A percentile compares a stretch with the other conserved stretches of the same genome.
Evolutionary conservation across 53 echinoderm and acorn worm species (phyloP).

Genomic region (Echinarachnius parma): DNA sequence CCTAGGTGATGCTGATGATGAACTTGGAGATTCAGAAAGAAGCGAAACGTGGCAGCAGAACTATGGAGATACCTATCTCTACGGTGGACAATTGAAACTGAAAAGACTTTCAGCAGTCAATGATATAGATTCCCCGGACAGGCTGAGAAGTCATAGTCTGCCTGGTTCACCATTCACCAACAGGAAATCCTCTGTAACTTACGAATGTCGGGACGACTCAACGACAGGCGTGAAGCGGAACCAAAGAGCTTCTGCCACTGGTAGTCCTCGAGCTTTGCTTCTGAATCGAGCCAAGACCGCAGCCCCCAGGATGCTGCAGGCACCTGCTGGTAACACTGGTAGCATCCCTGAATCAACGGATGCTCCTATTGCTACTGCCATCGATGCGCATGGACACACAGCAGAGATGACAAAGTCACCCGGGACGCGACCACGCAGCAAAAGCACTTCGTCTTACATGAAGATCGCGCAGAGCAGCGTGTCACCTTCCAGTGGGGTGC

Average conservation of each 20-base stretch:
- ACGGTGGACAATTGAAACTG: too few relatives aligned
- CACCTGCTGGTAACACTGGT: too few relatives aligned
- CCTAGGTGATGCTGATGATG: too few relatives aligned
- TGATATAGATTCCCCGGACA: background rate
- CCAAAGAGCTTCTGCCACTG: too few relatives aligned
- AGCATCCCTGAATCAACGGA: background rate
- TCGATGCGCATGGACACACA: background rate
- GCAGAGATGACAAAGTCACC: too few relatives aligned
- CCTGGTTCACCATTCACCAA: background rate
- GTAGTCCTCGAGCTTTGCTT: background rate
- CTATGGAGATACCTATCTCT: too few relatives aligned
- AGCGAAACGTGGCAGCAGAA: too few relatives aligned
- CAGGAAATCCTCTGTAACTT: too few relatives aligned
- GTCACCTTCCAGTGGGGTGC: conserved; percentile 21
- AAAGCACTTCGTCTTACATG: conserved; percentile 21
- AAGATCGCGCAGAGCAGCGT: background rate
- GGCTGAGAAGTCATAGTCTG: conserved; percentile 8
- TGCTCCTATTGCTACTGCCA: background rate
- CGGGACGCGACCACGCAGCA: background rate
- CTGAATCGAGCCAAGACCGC: conserved; percentile 19
- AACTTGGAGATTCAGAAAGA: too few relatives aligned
- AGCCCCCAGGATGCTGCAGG: background rate
- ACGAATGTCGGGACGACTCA: too few relatives aligned
- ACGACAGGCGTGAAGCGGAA: too few relatives aligned
- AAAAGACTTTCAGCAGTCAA: too few relatives aligned